phyloP scores from a whole-genome alignment of 2,797 vertebrate genomes.

The Poeciliopsis presidionis region DNA sequence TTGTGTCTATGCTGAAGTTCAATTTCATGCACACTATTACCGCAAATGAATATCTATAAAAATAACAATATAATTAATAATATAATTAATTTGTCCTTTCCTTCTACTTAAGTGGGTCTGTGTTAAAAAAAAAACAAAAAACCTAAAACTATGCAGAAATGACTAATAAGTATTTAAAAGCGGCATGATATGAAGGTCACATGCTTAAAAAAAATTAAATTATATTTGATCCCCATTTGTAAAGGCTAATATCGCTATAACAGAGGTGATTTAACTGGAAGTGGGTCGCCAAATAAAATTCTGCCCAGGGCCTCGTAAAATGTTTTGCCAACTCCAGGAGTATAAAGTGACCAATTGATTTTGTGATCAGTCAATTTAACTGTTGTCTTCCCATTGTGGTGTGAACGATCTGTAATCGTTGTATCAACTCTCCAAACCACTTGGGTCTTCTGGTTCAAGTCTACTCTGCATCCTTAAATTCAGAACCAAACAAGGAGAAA shows the following conservation, averaged over 20 bases:
- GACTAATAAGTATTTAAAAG: background rate
- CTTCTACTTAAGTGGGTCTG: background rate
- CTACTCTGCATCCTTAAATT: background rate
- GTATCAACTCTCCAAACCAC: background rate
- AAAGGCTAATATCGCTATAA: background rate
- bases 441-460: background rate
- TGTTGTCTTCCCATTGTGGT: background rate
- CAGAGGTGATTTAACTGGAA: background rate
- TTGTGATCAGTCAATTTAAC: background rate
- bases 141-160: background rate
- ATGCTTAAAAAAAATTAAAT: background rate
- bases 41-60: background rate
- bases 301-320: background rate
- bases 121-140: background rate
- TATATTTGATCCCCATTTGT: background rate
- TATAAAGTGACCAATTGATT: background rate
- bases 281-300: background rate
- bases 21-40: too few relatives aligned
- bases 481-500: background rate
- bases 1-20: too few relatives aligned
- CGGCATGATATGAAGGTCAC: background rate
- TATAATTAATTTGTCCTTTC: background rate
- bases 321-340: background rate
- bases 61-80: background rate
- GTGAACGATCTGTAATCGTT: background rate